Evolutionary conservation across 2,113 vertebrate species (phyloP).

Genomic region (Microcebus lehilahytsara): DNA sequence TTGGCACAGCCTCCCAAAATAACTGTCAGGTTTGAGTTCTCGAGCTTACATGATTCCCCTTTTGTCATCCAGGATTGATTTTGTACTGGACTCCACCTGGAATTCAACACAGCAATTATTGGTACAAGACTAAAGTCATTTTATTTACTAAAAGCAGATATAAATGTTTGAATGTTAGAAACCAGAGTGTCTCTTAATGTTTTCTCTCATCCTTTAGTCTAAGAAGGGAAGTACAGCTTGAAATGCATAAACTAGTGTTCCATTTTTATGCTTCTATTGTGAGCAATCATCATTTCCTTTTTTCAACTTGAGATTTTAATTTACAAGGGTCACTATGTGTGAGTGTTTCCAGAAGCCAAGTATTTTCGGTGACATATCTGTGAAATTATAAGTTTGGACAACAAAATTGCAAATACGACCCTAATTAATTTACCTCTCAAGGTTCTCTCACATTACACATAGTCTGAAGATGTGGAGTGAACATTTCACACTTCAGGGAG

Average conservation of each 20-base stretch:
- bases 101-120: background rate
- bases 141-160: background rate
- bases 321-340: background rate
- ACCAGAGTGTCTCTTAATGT: background rate
- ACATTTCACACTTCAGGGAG: background rate
- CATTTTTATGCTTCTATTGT: background rate
- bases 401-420: background rate
- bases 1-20: background rate
- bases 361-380: background rate
- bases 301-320: background rate
- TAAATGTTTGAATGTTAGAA: background rate
- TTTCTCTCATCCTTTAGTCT: conserved; percentile 20
- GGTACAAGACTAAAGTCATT: background rate
- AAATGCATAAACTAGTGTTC: background rate
- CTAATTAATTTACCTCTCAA: background rate
- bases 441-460: background rate
- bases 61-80: background rate
- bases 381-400: conserved; percentile 32
- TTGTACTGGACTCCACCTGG: background rate
- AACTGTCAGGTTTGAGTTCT: background rate
- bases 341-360: background rate
- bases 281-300: background rate
- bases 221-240: background rate
- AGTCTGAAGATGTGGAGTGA: background rate
- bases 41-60: background rate